These are phyloP conservation scores for Periparus ater DNA, from an alignment of 2,797 vertebrate genomes.

Conservation along the genomic window DNA sequence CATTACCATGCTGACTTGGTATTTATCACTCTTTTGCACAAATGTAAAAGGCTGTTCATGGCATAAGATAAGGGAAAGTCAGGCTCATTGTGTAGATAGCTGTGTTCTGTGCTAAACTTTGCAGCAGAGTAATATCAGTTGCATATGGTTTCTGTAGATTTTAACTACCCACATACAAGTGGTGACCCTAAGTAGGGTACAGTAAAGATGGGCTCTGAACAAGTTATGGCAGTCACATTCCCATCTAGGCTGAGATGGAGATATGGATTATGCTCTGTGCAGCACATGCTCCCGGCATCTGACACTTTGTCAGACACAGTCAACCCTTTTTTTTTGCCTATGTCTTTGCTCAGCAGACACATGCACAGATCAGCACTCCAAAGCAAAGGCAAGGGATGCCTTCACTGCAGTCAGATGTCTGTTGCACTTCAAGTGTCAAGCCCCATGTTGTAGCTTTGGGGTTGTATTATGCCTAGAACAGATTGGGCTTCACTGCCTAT, in stretches of 20 bases:
- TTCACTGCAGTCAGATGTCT: not conserved
- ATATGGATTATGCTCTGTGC: not conserved
- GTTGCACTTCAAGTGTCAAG: not conserved
- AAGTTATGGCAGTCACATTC: not conserved
- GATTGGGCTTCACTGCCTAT: not conserved
- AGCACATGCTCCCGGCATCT: not conserved
- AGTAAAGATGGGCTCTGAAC: not conserved
- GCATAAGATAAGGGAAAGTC: not conserved
- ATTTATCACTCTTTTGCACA: not conserved
- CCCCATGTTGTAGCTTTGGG: not conserved
- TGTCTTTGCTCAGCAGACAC: constrained; percentile 17
- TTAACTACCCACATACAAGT: not conserved
- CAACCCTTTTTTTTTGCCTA: not conserved
- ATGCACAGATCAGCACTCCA: not conserved
- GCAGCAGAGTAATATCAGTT: not conserved
- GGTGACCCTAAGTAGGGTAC: not conserved
- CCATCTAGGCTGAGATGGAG: not conserved
- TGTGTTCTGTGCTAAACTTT: not conserved
- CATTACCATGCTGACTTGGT: not conserved
- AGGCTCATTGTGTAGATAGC: not conserved
- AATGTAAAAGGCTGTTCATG: not conserved
- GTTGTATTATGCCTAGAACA: not conserved
- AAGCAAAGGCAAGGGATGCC: not conserved
- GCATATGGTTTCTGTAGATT: not conserved
- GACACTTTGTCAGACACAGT: not conserved